phyloP scores from a whole-genome alignment of 2,888 invertebrate genomes.

The Stratiomys singularior region DNA sequence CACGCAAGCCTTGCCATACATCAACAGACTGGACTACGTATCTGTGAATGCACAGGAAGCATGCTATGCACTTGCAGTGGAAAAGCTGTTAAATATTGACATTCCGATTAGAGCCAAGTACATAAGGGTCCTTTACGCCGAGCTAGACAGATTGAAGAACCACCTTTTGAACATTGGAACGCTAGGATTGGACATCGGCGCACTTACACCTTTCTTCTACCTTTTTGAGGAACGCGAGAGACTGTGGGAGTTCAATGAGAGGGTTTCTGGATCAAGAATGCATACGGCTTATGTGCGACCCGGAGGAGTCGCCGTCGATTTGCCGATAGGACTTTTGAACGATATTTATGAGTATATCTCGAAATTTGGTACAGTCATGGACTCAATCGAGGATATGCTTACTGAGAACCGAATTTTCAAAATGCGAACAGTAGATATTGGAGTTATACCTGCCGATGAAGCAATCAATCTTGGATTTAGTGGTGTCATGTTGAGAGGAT shows the following conservation, averaged over 20 bases:
- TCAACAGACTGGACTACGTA: slow-evolving; percentile 89
- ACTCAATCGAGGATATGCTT: slow-evolving; percentile 85
- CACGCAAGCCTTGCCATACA: slow-evolving; percentile 83
- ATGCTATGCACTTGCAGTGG: slow-evolving; percentile 80
- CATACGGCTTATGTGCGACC: slow-evolving; percentile 85
- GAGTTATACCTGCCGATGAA: slow-evolving; percentile 76
- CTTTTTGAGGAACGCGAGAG: slow-evolving; percentile 90
- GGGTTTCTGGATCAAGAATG: slow-evolving; percentile 84
- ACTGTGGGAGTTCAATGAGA: slow-evolving; percentile 84
- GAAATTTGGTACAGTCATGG: slow-evolving; percentile 78
- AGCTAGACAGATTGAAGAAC: slow-evolving; percentile 82
- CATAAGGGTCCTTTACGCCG: slow-evolving; percentile 79
- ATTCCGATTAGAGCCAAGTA: slow-evolving; percentile 82
- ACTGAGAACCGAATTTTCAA: slow-evolving; percentile 81
- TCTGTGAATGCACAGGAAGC: slow-evolving; percentile 87
- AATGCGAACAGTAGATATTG: slow-evolving; percentile 78
- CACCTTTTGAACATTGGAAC: slow-evolving; percentile 81
- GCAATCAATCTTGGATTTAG: slow-evolving; percentile 79
- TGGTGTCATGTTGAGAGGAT: slow-evolving; percentile 81
- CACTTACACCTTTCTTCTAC: slow-evolving; percentile 92
- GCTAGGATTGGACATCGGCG: slow-evolving; percentile 84
- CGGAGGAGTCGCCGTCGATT: slow-evolving; percentile 80
- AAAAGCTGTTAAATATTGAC: slow-evolving; percentile 83
- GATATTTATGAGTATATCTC: slow-evolving; percentile 78
- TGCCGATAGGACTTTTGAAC: slow-evolving; percentile 80